Conservation (phyloP, 2,113 vertebrate genomes). For the Cyprinodon tularosa region DNA sequence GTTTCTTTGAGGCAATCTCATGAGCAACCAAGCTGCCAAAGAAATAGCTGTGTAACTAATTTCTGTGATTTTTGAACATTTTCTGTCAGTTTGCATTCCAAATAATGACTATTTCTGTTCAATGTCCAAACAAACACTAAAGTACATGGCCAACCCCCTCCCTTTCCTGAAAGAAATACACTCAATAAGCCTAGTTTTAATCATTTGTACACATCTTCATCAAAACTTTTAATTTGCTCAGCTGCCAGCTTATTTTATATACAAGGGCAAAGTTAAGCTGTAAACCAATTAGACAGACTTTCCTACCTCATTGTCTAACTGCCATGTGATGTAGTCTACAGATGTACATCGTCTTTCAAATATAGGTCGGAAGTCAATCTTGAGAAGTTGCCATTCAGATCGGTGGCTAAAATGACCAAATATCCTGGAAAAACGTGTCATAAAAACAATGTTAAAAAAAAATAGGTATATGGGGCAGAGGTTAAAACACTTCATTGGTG, state of each 20-base stretch:
- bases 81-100: neutral
- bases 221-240: neutral
- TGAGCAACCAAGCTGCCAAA: neutral
- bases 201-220: neutral
- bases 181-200: no score
- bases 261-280: neutral
- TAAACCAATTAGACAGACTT: neutral
- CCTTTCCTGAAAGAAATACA: no score
- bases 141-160: no score
- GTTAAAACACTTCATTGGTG: slow-evolving; percentile 23
- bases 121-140: no score
- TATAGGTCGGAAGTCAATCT: slow-evolving; percentile 92
- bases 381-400: slow-evolving; percentile 95
- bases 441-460: slow-evolving; percentile 17
- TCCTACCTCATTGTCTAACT: slow-evolving; percentile 87
- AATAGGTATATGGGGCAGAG: neutral
- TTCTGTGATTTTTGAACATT: neutral
- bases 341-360: slow-evolving; percentile 86
- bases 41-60: neutral
- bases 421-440: slow-evolving; percentile 76
- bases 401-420: slow-evolving; percentile 95
- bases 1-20: neutral
- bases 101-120: neutral
- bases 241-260: neutral
- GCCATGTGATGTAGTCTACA: slow-evolving; percentile 90